phyloP scores from a whole-genome alignment of 2,888 invertebrate genomes.

The Pilophorus perplexus region DNA sequence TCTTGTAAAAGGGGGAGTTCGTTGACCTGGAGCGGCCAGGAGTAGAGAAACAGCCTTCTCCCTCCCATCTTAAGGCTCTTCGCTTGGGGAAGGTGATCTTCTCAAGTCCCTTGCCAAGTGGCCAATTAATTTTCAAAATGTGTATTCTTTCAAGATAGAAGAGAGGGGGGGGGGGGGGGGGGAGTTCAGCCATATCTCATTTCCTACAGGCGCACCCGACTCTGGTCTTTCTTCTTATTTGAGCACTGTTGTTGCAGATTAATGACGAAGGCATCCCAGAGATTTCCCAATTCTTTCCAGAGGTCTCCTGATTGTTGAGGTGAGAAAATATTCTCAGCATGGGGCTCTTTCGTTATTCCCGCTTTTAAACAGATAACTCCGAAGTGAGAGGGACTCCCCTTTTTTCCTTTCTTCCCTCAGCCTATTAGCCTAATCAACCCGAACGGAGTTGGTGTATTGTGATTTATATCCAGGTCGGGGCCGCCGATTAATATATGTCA shows the following conservation, averaged over 20 bases:
- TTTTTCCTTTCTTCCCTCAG: conserved; percentile 11
- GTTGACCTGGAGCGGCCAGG: conserved; percentile 28
- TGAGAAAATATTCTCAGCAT: conserved; percentile 34
- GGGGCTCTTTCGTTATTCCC: conserved; percentile 9
- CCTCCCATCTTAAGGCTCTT: background rate
- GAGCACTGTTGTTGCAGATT: conserved; percentile 11
- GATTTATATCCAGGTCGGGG: conserved; percentile 33
- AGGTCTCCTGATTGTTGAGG: conserved; percentile 10
- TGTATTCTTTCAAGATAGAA: conserved; percentile 3
- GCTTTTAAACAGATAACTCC: conserved; percentile 18
- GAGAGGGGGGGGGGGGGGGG: too few species aligned
- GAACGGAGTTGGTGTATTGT: conserved; percentile 37
- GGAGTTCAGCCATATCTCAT: conserved; percentile 21
- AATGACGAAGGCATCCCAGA: conserved; percentile 18
- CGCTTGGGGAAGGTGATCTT: background rate
- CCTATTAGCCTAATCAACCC: conserved; percentile 37
- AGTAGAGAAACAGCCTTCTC: conserved; percentile 26
- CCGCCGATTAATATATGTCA: conserved; percentile 35
- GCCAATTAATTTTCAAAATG: conserved; percentile 24
- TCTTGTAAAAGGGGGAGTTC: conserved; percentile 40
- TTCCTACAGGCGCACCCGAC: conserved; percentile 1
- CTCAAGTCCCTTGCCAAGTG: background rate
- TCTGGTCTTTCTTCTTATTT: conserved; percentile 3
- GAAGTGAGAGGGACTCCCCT: background rate
- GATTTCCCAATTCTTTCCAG: conserved; percentile 18